Conservation (phyloP, 23 tunicate genomes). For the Pegea sp. region DNA sequence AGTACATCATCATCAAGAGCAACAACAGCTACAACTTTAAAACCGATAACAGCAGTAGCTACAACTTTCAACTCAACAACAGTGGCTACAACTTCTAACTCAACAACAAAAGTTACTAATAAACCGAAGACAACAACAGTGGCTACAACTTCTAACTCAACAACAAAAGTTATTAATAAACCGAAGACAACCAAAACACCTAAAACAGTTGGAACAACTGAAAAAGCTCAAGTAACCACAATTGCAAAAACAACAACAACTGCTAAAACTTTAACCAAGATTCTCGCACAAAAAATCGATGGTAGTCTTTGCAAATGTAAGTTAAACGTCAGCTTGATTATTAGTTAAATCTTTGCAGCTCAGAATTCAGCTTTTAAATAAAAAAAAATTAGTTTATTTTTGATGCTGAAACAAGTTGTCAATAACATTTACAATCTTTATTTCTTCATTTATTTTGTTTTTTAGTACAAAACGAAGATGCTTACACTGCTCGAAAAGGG, state of each 20-base stretch:
- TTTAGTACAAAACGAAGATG: background rate
- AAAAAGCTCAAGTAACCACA: no score
- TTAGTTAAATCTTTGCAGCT: no score
- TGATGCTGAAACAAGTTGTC: no score
- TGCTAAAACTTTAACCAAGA: no score
- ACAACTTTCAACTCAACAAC: background rate
- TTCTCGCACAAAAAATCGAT: no score
- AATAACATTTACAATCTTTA: no score
- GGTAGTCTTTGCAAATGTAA: no score
- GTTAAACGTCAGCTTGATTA: no score
- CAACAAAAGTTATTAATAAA: background rate
- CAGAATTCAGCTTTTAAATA: no score
- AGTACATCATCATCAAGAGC: background rate
- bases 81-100: background rate
- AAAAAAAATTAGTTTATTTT: no score
- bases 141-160: background rate
- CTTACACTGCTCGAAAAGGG: background rate
- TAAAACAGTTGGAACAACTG: background rate
- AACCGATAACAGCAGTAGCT: background rate
- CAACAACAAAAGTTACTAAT: background rate
- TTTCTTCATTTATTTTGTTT: no score
- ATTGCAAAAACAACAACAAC: no score
- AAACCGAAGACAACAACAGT: background rate
- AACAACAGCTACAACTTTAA: background rate
- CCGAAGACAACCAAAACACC: background rate